phyloP scores from a whole-genome alignment of 2,797 vertebrate species.

The Stomatorhinus walkeri region DNA sequence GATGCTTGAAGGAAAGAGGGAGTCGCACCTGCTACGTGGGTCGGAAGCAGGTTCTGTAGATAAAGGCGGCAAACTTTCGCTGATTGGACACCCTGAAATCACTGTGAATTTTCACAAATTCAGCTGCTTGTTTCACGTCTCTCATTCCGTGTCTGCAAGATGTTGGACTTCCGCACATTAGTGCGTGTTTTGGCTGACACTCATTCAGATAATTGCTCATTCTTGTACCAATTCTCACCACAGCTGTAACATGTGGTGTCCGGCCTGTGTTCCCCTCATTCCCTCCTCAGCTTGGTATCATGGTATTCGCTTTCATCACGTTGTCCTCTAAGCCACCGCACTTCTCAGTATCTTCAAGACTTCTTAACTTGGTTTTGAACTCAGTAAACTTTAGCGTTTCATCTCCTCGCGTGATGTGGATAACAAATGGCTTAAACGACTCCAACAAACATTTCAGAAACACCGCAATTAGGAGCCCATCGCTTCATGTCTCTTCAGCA shows the following conservation, averaged over 20 bases:
- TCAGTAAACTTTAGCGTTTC: background rate
- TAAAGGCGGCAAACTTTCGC: background rate
- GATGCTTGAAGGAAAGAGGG: background rate
- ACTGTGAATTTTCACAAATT: background rate
- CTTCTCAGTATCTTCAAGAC: background rate
- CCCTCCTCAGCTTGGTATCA: no score
- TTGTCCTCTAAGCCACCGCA: background rate
- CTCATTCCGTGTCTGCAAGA: background rate
- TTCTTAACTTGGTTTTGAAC: background rate
- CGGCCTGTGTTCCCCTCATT: background rate
- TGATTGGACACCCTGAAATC: background rate
- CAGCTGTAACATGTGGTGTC: background rate
- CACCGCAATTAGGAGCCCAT: background rate
- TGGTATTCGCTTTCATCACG: background rate
- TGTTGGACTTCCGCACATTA: background rate
- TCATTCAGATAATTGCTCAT: background rate
- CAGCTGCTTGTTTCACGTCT: background rate
- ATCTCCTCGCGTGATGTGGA: background rate
- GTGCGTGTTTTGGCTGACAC: background rate
- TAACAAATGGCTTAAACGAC: background rate
- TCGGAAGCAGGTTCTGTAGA: background rate
- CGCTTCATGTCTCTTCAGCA: background rate
- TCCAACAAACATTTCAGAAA: background rate
- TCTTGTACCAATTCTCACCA: background rate
- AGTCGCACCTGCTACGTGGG: background rate